Conservation (phyloP, 2,797 vertebrate genomes). For the Falco concolor region DNA sequence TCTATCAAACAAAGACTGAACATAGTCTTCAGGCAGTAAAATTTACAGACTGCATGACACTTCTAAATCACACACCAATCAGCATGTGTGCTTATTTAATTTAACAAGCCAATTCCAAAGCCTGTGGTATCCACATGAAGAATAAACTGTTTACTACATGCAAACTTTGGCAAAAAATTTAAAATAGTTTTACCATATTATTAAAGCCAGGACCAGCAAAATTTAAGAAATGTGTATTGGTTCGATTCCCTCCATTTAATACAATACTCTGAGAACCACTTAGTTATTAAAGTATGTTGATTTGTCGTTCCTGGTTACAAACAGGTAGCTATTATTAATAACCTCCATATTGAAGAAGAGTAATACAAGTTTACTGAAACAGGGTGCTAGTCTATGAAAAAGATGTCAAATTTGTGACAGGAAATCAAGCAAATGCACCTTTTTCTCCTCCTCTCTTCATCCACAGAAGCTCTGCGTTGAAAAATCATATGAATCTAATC, state of each 20-base stretch:
- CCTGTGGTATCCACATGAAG: not conserved
- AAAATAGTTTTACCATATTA: not conserved
- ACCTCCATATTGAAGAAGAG: not conserved
- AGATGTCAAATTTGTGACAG: not conserved
- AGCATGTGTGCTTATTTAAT: not conserved
- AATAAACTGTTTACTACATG: not conserved
- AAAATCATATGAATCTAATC: not conserved
- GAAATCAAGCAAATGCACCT: not conserved
- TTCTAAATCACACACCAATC: not conserved
- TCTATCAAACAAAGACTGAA: not conserved
- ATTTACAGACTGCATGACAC: not conserved
- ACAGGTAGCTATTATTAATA: not conserved
- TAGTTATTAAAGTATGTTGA: not conserved
- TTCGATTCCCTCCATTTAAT: not conserved
- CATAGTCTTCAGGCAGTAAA: not conserved
- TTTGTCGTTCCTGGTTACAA: not conserved
- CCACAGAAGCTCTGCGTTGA: not conserved
- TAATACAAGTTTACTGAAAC: not conserved
- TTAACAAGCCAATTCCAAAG: not conserved
- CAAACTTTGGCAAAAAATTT: not conserved
- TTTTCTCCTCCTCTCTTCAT: not conserved
- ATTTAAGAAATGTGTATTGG: not conserved
- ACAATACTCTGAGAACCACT: not conserved
- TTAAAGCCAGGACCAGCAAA: not conserved
- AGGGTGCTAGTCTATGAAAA: not conserved